A percentile compares a stretch with the other conserved stretches of the same genome.
Evolutionary conservation across 2,888 invertebrate genomes (phyloP).

Genomic region (Taenaris catops): DNA sequence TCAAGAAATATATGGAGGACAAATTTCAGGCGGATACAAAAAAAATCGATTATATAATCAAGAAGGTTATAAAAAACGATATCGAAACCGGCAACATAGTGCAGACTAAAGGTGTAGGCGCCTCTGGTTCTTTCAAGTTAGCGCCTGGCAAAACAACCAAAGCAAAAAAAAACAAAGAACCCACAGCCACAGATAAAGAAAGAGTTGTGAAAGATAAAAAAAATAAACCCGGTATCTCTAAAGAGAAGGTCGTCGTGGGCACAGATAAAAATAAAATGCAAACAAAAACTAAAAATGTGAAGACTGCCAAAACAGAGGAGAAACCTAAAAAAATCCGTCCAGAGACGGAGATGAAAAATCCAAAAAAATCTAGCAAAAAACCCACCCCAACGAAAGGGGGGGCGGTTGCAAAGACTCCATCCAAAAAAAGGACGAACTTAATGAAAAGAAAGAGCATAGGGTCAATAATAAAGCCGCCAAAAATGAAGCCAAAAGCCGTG

Average conservation of each 20-base stretch:
- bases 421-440: constrained; percentile 41
- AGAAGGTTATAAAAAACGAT: constrained; percentile 47
- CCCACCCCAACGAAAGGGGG: constrained; percentile 5
- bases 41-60: constrained; percentile 48
- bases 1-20: constrained; percentile 54
- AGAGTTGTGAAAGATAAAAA: no score
- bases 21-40: constrained; percentile 45
- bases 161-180: constrained; percentile 30
- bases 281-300: no score
- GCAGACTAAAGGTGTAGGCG: constrained; percentile 56
- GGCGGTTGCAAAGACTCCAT: constrained; percentile 32
- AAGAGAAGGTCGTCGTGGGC: no score
- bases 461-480: constrained; percentile 59
- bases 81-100: constrained; percentile 51
- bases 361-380: constrained; percentile 6
- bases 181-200: constrained; percentile 6
- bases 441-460: constrained; percentile 60
- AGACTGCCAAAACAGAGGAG: constrained; percentile 2
- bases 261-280: no score
- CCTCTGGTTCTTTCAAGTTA: constrained; percentile 57
- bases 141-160: constrained; percentile 30
- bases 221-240: no score
- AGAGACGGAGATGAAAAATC: constrained; percentile 9
- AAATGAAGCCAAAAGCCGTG: constrained; percentile 53
- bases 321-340: constrained; percentile 19